phyloP scores from a whole-genome alignment of 2,888 invertebrate genomes.

The Drosophila antonietae region DNA sequence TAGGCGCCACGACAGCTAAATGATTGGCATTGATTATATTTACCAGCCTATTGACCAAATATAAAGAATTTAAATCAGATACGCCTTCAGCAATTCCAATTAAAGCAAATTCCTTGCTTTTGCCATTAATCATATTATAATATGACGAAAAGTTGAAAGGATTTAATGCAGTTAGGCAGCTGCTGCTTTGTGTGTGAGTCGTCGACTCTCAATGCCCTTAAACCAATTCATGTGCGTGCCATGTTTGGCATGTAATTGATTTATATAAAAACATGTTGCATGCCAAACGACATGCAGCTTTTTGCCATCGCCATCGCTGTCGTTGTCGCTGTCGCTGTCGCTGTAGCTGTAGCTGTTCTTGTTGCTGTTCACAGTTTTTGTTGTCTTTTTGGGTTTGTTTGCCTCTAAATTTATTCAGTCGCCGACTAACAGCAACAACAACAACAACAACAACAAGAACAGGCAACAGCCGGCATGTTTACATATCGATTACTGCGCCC shows the following conservation, averaged over 20 bases:
- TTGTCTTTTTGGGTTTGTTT: constrained; percentile 47
- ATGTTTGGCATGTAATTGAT: constrained; percentile 78
- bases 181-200: background rate
- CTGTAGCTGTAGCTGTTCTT: background rate
- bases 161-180: constrained; percentile 7
- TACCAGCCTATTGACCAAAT: constrained; percentile 14
- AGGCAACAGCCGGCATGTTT: constrained; percentile 58
- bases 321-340: constrained; percentile 33
- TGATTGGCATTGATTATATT: constrained; percentile 60
- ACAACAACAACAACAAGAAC: constrained; percentile 5
- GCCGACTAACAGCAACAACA: constrained; percentile 18
- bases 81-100: constrained; percentile 19
- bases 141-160: constrained; percentile 25
- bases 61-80: constrained; percentile 1
- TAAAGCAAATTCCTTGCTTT: constrained; percentile 24
- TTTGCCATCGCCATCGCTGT: constrained; percentile 52
- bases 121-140: constrained; percentile 45
- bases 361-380: constrained; percentile 2
- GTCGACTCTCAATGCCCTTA: constrained; percentile 32
- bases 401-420: constrained; percentile 72
- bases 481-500: constrained; percentile 72
- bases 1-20: constrained; percentile 26
- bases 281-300: constrained; percentile 65
- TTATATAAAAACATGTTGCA: constrained; percentile 80
- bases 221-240: constrained; percentile 52